phyloP scores from a whole-genome alignment of 2,113 vertebrate species.

The Epinephelus fuscoguttatus region DNA sequence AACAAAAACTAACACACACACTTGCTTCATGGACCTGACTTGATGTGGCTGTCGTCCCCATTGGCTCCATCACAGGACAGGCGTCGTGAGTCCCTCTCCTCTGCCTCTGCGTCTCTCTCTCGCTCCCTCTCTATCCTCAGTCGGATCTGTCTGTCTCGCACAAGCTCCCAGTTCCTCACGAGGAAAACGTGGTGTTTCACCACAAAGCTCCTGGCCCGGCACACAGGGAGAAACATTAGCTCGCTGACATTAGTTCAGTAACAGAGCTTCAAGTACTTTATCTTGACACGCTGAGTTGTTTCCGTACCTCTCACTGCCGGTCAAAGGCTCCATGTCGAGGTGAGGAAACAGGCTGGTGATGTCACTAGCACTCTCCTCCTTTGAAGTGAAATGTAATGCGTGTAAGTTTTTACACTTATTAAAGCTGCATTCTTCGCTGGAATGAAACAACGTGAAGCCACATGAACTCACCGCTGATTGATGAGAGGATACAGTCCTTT shows the following conservation, averaged over 20 bases:
- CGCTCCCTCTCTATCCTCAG: slow-evolving; percentile 85
- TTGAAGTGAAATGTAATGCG: not conserved
- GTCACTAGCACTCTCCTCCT: slow-evolving; percentile 81
- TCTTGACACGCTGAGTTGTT: slow-evolving; percentile 10
- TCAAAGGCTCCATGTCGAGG: slow-evolving; percentile 95
- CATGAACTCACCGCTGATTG: slow-evolving; percentile 56
- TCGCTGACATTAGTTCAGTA: slow-evolving; percentile 7
- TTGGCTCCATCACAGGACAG: slow-evolving; percentile 64
- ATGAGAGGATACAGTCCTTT: slow-evolving; percentile 52
- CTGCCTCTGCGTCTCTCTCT: slow-evolving; percentile 62
- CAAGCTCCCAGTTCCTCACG: slow-evolving; percentile 95
- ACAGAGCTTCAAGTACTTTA: slow-evolving; percentile 14
- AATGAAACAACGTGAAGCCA: slow-evolving; percentile 11
- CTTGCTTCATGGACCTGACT: slow-evolving; percentile 86
- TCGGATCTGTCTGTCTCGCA: slow-evolving; percentile 92
- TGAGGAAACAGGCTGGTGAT: slow-evolving; percentile 84
- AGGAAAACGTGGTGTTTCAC: slow-evolving; percentile 94
- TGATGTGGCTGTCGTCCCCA: slow-evolving; percentile 79
- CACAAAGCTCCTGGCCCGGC: slow-evolving; percentile 90
- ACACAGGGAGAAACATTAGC: slow-evolving; percentile 43
- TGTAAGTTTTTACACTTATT: not conserved
- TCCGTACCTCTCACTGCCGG: slow-evolving; percentile 89
- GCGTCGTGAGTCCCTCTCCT: slow-evolving; percentile 53
- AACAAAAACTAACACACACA: slow-evolving; percentile 86
- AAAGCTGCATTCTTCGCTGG: not conserved